Evolutionary conservation across 2,888 invertebrate genomes (phyloP).

Genomic region (Sisyra nigra): DNA sequence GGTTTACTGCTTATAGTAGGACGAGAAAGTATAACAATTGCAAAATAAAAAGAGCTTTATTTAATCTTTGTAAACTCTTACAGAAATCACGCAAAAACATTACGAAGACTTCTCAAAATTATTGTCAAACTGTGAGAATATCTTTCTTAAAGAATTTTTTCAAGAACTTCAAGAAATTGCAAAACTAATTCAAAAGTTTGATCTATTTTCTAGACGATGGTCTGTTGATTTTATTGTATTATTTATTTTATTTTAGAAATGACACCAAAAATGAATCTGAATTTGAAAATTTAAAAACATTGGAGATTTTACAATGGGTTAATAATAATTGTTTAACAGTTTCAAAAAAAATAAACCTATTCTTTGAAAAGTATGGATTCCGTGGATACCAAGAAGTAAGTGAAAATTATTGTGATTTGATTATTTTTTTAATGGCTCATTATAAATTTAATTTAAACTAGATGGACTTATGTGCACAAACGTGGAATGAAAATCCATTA

Average conservation of each 20-base stretch:
- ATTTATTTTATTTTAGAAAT: neutral
- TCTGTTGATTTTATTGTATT: neutral
- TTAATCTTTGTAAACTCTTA: conserved; percentile 14
- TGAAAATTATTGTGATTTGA: no score
- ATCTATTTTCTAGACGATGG: neutral
- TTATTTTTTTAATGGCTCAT: conserved; percentile 4
- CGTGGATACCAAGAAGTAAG: conserved; percentile 45
- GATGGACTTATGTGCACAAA: conserved; percentile 47
- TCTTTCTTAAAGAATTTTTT: conserved; percentile 63
- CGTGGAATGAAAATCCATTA: conserved; percentile 48
- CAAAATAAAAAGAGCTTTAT: neutral
- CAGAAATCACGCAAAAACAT: conserved; percentile 45
- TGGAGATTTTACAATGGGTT: conserved; percentile 41
- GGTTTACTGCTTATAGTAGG: no score
- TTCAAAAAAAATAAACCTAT: conserved; percentile 32
- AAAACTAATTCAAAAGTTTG: conserved; percentile 3
- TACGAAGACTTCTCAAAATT: conserved; percentile 52
- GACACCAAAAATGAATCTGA: conserved; percentile 15
- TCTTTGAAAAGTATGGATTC: conserved; percentile 55
- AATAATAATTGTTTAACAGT: conserved; percentile 30
- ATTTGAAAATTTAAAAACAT: conserved; percentile 31
- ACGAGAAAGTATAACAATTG: no score
- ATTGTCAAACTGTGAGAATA: conserved; percentile 47
- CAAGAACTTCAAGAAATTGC: conserved; percentile 13
- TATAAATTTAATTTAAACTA: conserved; percentile 21